Evolutionary conservation across 2,888 invertebrate species (phyloP).

Genomic region (Capitulum mitella): DNA sequence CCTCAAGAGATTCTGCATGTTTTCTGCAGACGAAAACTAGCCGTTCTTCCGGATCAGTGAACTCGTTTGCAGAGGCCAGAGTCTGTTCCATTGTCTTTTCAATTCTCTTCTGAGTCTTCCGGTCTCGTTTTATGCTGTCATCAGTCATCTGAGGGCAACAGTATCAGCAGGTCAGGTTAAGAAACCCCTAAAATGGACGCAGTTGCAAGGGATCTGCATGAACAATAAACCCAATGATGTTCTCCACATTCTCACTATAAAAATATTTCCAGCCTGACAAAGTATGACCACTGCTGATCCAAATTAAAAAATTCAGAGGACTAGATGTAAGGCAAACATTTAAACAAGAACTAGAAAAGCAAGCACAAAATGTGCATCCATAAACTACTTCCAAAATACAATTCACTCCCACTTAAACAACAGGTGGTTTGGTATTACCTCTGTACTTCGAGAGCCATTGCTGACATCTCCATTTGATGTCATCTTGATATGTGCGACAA

Average conservation of each 20-base stretch:
- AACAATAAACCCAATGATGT: no score
- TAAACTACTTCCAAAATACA: neutral
- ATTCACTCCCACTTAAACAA: neutral
- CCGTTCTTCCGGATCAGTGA: slow-evolving; percentile 59
- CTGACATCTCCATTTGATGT: neutral
- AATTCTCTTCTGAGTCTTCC: slow-evolving; percentile 49
- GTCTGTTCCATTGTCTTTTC: slow-evolving; percentile 60
- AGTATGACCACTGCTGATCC: neutral
- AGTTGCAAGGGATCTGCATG: no score
- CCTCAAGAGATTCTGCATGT: slow-evolving; percentile 67
- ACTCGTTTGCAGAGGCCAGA: slow-evolving; percentile 48
- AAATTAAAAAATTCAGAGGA: neutral
- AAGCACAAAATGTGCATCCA: neutral
- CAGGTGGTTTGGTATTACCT: neutral
- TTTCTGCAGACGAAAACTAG: slow-evolving; percentile 62
- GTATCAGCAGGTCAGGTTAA: neutral
- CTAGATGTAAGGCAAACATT: no score
- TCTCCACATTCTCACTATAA: neutral
- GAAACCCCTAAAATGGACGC: no score
- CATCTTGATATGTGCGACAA: neutral
- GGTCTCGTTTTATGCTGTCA: neutral
- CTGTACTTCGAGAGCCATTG: neutral
- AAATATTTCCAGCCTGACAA: neutral
- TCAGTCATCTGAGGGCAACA: neutral
- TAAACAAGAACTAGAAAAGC: neutral